These are phyloP conservation scores for Drosophila parabipectinata DNA, from an alignment of 1,140 invertebrate species.

Conservation along the genomic window DNA sequence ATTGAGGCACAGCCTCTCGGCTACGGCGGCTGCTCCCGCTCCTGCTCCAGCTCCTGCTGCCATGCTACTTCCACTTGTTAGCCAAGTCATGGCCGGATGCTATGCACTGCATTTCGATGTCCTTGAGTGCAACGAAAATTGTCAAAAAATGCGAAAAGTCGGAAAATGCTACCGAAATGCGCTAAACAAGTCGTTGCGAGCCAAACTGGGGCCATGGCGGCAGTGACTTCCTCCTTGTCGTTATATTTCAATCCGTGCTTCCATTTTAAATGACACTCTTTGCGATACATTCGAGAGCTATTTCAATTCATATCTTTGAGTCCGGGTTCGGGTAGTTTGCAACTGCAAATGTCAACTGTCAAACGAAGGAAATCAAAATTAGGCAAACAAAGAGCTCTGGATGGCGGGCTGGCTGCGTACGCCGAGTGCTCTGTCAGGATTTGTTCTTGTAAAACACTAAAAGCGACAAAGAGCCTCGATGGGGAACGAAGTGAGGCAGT, in stretches of 20 bases:
- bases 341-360: constrained; percentile 75
- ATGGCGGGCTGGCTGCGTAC: constrained; percentile 7
- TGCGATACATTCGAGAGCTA: constrained; percentile 5
- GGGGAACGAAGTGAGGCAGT: background rate
- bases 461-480: constrained; percentile 31
- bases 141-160: constrained; percentile 8
- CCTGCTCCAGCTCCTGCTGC: background rate
- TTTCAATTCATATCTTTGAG: constrained; percentile 57
- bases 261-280: constrained; percentile 10
- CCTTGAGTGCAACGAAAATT: constrained; percentile 22
- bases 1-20: constrained; percentile 23
- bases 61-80: constrained; percentile 18
- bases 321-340: constrained; percentile 45
- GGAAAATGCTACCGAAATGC: constrained; percentile 18
- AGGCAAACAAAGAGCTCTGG: constrained; percentile 64
- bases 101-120: constrained; percentile 33
- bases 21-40: background rate
- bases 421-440: constrained; percentile 56
- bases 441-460: constrained; percentile 76
- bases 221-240: background rate
- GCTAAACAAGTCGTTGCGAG: constrained; percentile 27
- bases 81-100: constrained; percentile 7
- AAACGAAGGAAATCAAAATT: constrained; percentile 69
- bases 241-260: constrained; percentile 8
- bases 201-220: background rate